phyloP scores from a whole-genome alignment of 2,113 vertebrate genomes.

The Kryptolebias marmoratus region DNA sequence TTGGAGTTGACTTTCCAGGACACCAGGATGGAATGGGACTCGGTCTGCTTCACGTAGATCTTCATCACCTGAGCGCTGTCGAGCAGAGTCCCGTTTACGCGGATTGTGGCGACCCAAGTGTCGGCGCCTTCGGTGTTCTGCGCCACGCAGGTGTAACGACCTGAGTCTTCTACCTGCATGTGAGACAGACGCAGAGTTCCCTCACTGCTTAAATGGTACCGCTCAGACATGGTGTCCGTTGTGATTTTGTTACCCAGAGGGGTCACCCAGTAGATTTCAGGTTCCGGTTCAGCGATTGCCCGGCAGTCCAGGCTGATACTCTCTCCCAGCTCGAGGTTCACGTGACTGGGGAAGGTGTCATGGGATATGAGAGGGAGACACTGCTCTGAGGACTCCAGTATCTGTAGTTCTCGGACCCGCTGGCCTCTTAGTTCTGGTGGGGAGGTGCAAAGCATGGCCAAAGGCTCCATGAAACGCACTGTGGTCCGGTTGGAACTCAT shows the following conservation, averaged over 20 bases:
- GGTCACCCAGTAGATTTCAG: conserved; percentile 98
- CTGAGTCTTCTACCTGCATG: conserved; percentile 91
- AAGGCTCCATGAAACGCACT: conserved; percentile 97
- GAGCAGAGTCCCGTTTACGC: conserved; percentile 93
- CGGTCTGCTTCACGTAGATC: conserved; percentile 93
- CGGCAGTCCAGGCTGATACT: conserved; percentile 89
- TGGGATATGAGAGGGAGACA: conserved; percentile 96
- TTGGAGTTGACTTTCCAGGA: conserved; percentile 97
- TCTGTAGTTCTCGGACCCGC: conserved; percentile 86
- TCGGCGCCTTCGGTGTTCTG: conserved; percentile 95
- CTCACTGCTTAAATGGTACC: conserved; percentile 89
- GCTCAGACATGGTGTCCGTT: conserved; percentile 86
- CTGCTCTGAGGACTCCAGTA: conserved; percentile 85
- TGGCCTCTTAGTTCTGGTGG: conserved; percentile 89
- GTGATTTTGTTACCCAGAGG: conserved; percentile 92
- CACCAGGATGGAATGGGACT: conserved; percentile 93
- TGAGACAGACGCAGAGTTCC: conserved; percentile 89
- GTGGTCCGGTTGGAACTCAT: conserved; percentile 92
- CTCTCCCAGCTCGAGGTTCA: conserved; percentile 88
- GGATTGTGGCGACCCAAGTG: conserved; percentile 88
- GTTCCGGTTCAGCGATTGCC: conserved; percentile 96
- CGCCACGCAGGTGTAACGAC: conserved; percentile 95
- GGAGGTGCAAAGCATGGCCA: conserved; percentile 92
- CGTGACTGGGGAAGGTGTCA: conserved; percentile 88
- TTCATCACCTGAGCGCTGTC: conserved; percentile 92